These are phyloP conservation scores for Falcaria lacertinaria DNA, from an alignment of 2,888 invertebrate genomes.

Conservation along the genomic window DNA sequence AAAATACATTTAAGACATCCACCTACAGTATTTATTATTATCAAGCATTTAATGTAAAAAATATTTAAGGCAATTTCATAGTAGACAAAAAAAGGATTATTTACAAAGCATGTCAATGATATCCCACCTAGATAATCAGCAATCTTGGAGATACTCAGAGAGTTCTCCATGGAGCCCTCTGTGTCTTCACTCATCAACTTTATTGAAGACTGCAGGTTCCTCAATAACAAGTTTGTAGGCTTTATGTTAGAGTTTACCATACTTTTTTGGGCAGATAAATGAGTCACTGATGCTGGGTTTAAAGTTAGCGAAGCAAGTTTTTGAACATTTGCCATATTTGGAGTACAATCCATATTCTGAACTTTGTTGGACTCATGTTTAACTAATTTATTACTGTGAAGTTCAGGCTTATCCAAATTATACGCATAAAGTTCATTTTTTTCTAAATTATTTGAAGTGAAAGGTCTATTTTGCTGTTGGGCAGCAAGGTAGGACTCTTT, in stretches of 20 bases:
- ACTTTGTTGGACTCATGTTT: background rate
- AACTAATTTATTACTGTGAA: background rate
- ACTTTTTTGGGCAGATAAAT: slow-evolving; percentile 15
- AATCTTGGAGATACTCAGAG: slow-evolving; percentile 65
- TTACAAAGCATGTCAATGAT: no score
- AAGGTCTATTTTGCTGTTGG: slow-evolving; percentile 20
- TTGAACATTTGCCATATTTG: background rate
- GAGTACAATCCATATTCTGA: background rate
- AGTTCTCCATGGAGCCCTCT: slow-evolving; percentile 52
- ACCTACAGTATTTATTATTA: no score
- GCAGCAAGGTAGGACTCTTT: slow-evolving; percentile 11
- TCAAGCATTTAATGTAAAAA: no score
- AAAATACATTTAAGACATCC: no score
- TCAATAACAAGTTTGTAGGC: slow-evolving; percentile 45
- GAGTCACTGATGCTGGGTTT: background rate
- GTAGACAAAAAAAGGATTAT: no score
- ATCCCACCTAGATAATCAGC: slow-evolving; percentile 62
- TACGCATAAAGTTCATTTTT: background rate
- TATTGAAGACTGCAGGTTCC: slow-evolving; percentile 44
- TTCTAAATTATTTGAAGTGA: slow-evolving; percentile 6
- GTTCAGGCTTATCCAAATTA: background rate
- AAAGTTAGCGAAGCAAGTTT: background rate
- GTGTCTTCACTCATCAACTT: slow-evolving; percentile 45
- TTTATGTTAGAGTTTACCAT: slow-evolving; percentile 22
- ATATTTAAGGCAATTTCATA: no score